phyloP scores from a whole-genome alignment of 2,797 vertebrate genomes.

The Cyclura pinguis region DNA sequence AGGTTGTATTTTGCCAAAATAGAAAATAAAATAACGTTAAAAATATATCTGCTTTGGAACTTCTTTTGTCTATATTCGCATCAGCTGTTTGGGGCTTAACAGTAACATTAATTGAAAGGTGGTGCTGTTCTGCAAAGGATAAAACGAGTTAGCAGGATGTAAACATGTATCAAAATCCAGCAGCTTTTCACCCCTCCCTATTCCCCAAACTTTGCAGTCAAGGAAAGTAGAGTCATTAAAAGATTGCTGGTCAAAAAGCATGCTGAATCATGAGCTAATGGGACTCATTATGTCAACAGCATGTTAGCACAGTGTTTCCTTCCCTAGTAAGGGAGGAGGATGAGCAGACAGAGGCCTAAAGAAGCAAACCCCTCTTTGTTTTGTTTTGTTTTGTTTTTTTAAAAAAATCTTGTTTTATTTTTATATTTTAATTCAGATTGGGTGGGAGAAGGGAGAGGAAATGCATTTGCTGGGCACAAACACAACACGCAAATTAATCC shows the following conservation, averaged over 20 bases:
- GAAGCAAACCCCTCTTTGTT: slow-evolving; percentile 66
- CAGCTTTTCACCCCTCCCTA: slow-evolving; percentile 44
- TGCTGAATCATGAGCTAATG: slow-evolving; percentile 78
- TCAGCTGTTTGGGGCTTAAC: slow-evolving; percentile 57
- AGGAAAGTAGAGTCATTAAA: slow-evolving; percentile 75
- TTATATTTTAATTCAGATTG: neutral
- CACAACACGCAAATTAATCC: slow-evolving; percentile 81
- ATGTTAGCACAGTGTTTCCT: slow-evolving; percentile 71
- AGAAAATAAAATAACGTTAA: slow-evolving; percentile 37
- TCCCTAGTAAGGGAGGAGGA: slow-evolving; percentile 60
- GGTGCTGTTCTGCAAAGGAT: slow-evolving; percentile 67
- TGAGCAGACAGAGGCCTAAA: slow-evolving; percentile 73
- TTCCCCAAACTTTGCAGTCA: slow-evolving; percentile 73
- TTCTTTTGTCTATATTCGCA: accelerated
- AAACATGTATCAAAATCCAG: slow-evolving; percentile 79
- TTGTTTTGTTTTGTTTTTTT: slow-evolving; percentile 29
- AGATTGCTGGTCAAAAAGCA: slow-evolving; percentile 75
- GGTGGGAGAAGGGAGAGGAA: slow-evolving; percentile 36
- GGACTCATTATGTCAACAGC: slow-evolving; percentile 75
- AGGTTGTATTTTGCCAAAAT: slow-evolving; percentile 48
- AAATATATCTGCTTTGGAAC: slow-evolving; percentile 32
- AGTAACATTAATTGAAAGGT: slow-evolving; percentile 76
- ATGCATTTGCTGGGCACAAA: slow-evolving; percentile 76
- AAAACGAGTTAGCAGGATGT: slow-evolving; percentile 65
- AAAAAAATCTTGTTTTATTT: slow-evolving; percentile 69